Conservation (phyloP, 2,797 vertebrate genomes). For the Capromys pilorides region DNA sequence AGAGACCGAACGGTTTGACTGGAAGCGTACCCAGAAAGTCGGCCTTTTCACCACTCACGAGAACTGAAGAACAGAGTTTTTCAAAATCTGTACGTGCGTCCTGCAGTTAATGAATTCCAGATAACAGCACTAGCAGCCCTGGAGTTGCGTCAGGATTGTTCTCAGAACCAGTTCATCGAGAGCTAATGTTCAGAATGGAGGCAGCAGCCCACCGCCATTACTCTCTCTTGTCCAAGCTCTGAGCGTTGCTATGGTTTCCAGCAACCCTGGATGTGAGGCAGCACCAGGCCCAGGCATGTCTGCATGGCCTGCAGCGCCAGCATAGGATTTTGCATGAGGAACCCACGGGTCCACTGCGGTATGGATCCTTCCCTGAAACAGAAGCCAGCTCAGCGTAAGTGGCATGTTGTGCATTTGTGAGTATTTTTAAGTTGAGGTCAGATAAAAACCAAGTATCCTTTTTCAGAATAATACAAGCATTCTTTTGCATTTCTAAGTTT, state of each 20-base stretch:
- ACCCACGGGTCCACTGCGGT: fast-evolving
- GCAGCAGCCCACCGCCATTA: not conserved
- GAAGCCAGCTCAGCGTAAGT: not conserved
- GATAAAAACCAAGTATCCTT: not conserved
- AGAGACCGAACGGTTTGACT: not conserved
- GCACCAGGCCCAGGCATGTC: too few relatives aligned
- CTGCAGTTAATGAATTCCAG: conserved; percentile 45
- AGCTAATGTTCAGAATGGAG: not conserved
- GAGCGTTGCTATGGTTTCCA: not conserved
- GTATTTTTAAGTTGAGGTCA: not conserved
- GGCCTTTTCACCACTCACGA: conserved; percentile 40
- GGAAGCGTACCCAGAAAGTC: not conserved
- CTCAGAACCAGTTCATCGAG: not conserved
- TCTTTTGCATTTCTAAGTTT: not conserved
- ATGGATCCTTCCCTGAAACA: not conserved
- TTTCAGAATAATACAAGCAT: not conserved
- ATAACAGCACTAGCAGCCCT: not conserved
- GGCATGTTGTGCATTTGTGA: not conserved
- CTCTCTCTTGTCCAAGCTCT: not conserved
- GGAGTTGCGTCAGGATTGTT: not conserved
- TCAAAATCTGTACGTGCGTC: not conserved
- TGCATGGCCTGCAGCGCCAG: not conserved
- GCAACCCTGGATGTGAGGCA: not conserved
- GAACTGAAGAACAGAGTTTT: conserved; percentile 52
- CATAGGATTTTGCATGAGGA: not conserved